Conservation (phyloP, 2,888 invertebrate species). For the Ophioninae sp. region DNA sequence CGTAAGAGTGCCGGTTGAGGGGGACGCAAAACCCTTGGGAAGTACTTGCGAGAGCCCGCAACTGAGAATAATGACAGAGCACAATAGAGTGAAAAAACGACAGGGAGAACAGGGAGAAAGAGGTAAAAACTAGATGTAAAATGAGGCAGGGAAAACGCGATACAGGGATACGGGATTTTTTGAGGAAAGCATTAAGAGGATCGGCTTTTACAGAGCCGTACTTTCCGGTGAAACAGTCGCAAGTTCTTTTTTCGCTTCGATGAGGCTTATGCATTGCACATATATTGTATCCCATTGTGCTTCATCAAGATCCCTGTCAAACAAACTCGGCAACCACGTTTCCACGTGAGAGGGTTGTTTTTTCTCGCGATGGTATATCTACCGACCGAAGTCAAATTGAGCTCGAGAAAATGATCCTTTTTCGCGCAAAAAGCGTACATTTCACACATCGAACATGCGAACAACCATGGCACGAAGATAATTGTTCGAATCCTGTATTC, state of each 20-base stretch:
- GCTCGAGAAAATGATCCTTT: neutral
- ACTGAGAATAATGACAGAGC: neutral
- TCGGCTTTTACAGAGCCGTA: slow-evolving; percentile 28
- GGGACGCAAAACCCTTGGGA: neutral
- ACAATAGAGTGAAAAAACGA: neutral
- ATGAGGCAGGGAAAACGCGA: neutral
- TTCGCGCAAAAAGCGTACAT: neutral
- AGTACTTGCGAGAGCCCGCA: slow-evolving; percentile 33
- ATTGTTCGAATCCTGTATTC: neutral
- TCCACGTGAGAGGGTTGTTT: slow-evolving; percentile 3
- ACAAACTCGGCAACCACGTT: neutral
- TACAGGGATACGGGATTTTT: neutral
- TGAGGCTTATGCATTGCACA: no score
- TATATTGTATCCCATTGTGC: slow-evolving; percentile 4
- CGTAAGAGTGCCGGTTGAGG: slow-evolving; percentile 10
- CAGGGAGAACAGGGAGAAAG: neutral
- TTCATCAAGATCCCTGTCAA: neutral
- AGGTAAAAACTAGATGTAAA: neutral
- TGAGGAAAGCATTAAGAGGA: slow-evolving; percentile 25
- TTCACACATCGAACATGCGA: neutral
- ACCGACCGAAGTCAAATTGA: no score
- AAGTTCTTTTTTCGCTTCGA: slow-evolving; percentile 8
- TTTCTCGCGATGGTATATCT: neutral
- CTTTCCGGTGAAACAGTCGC: neutral
- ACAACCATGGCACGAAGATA: neutral